These are phyloP conservation scores for Syrista parreyssii DNA, from an alignment of 2,888 invertebrate genomes.

Conservation along the genomic window DNA sequence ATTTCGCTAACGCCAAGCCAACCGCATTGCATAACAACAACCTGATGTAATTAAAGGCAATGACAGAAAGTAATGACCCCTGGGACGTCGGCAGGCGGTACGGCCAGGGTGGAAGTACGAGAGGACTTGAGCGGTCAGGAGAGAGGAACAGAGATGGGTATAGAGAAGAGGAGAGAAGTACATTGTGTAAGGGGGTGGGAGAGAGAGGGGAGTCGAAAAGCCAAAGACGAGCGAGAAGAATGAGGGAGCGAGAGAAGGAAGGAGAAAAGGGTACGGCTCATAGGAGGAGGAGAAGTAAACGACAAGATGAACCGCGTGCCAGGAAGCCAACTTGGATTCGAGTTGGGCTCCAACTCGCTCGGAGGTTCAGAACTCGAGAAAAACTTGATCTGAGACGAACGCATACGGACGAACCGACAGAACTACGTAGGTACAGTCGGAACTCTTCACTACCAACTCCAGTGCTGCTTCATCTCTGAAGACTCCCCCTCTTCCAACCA, in stretches of 20 bases:
- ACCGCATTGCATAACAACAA: conserved; percentile 47
- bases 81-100: conserved; percentile 18
- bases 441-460: conserved; percentile 39
- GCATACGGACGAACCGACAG: conserved; percentile 39
- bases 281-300: conserved; percentile 28
- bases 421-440: conserved; percentile 32
- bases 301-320: conserved; percentile 59
- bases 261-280: conserved; percentile 8
- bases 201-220: conserved; percentile 3
- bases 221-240: conserved; percentile 6
- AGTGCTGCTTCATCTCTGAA: conserved; percentile 50
- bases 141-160: conserved; percentile 18
- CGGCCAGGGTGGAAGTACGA: conserved; percentile 6
- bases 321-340: conserved; percentile 63
- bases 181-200: conserved; percentile 2
- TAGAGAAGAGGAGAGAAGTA: conserved; percentile 18
- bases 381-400: conserved; percentile 63
- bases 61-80: conserved; percentile 43
- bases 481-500: conserved; percentile 37
- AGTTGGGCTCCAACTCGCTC: conserved; percentile 38
- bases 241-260: conserved; percentile 17
- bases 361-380: conserved; percentile 51
- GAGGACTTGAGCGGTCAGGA: conserved; percentile 11
- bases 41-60: conserved; percentile 48
- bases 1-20: conserved; percentile 8